Base-by-base conservation (phyloP, 2,113 vertebrate genomes). In the Salvelinus fontinalis region DNA sequence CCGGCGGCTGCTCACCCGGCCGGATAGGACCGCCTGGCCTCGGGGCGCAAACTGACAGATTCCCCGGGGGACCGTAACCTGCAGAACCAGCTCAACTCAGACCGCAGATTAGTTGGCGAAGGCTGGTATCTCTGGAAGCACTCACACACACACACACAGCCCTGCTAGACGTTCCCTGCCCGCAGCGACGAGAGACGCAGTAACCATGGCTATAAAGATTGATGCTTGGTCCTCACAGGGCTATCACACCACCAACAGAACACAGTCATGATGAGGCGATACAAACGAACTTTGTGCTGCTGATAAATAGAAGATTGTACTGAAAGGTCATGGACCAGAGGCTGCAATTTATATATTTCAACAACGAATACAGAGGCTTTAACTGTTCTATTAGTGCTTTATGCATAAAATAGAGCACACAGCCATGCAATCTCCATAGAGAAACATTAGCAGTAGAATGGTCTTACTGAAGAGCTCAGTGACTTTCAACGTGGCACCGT, bases 51-150 rank as follows among this genome's bases (percentile, higher is more conserved):
- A 78, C 85, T 83, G 80, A 73, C 77, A 84, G 82, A 79, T 74
- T 82, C 85, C 89, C 91, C 78, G 51, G 83, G 85, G 74, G 72
- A 59, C 68, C 31, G 66, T 79, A 8, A 39, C 74, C 73, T 49
- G 44, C 81, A 64, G 51, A 60, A 59, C 74, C 31, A 78, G 71
- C 72, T 70, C 73, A 69, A 24, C 87, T 85, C 85, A 75, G 75
- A 81, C 72, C 84, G 79, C 83, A 88, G 90, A 93, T 92, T 92
- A 93, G 83, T 83, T 83, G 81, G 84, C 79, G 81, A 80, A 76
- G 81, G 82, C 86, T 89, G 89, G 90, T 92, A 93, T 93, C 92
- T 92, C 74, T 75, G 49, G 39, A 78, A 84, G 83, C 75, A 86
- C 64, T 69, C 81, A 84, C 88, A 82, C 76, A 72, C 2, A 44